phyloP scores from a whole-genome alignment of 1,140 invertebrate genomes.

The Euwallacea similis region DNA sequence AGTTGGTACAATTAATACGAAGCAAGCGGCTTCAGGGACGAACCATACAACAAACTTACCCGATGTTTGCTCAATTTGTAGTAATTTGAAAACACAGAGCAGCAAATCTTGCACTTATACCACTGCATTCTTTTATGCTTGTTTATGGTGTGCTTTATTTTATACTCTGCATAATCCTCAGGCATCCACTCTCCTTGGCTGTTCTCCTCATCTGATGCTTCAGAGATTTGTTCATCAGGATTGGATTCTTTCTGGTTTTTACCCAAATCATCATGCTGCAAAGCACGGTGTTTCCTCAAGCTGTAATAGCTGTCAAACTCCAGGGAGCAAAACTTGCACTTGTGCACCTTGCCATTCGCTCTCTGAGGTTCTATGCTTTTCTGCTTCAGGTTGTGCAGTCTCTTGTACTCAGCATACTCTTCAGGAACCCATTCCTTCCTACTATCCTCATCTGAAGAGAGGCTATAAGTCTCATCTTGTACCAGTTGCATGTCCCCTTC shows the following conservation, averaged over 20 bases:
- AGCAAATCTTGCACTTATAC: conserved; percentile 43
- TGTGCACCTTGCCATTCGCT: neutral
- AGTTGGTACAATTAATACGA: too few species aligned
- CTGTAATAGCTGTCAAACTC: conserved; percentile 21
- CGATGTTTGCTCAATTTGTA: conserved; percentile 43
- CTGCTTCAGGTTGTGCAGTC: conserved; percentile 13
- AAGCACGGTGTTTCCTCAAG: conserved; percentile 27
- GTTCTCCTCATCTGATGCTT: conserved; percentile 34
- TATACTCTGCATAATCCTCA: conserved; percentile 42
- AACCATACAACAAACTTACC: conserved; percentile 17
- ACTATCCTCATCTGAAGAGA: conserved; percentile 30
- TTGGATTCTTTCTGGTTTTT: conserved; percentile 21
- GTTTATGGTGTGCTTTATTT: conserved; percentile 36
- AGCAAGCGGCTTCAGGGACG: neutral
- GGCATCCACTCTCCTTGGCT: conserved; percentile 43
- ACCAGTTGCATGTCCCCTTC: too few species aligned
- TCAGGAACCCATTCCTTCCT: conserved; percentile 38
- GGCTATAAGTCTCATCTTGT: too few species aligned
- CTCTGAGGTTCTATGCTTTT: too few species aligned
- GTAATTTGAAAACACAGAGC: conserved; percentile 37
- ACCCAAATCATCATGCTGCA: conserved; percentile 24
- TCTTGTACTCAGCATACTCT: conserved; percentile 42
- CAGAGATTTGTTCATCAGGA: neutral
- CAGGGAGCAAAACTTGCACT: conserved; percentile 24
- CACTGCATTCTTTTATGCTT: conserved; percentile 31